Conservation (phyloP, 2,888 invertebrate species). For the Synanthedon vespiformis region DNA sequence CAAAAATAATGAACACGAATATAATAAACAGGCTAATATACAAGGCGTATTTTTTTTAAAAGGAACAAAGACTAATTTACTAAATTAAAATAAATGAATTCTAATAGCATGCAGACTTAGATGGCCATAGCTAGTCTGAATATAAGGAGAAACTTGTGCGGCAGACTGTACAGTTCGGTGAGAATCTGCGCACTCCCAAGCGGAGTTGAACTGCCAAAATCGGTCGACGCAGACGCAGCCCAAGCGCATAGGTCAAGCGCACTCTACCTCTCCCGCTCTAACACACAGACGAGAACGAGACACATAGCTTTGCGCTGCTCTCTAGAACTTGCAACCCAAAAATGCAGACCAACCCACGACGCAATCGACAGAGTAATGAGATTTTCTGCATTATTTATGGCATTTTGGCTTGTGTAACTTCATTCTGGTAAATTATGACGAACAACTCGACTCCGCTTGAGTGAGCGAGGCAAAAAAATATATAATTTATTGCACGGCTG, state of each 20-base stretch:
- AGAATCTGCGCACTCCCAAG: conserved; percentile 16
- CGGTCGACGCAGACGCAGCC: conserved; percentile 19
- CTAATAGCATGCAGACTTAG: too few relatives aligned
- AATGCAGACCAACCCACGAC: conserved; percentile 39
- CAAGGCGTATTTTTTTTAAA: too few relatives aligned
- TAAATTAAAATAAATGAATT: too few relatives aligned
- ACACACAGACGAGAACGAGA: conserved; percentile 17
- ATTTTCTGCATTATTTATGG: conserved; percentile 12
- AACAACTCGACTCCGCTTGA: not conserved
- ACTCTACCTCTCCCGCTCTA: conserved; percentile 25
- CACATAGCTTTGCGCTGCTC: conserved; percentile 15
- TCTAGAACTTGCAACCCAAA: conserved; percentile 34
- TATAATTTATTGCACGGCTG: too few relatives aligned
- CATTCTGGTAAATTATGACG: not conserved
- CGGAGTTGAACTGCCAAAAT: conserved; percentile 36
- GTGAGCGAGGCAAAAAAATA: too few relatives aligned
- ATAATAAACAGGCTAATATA: too few relatives aligned
- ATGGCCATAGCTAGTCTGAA: too few relatives aligned
- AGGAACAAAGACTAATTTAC: too few relatives aligned
- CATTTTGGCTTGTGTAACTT: conserved; percentile 9
- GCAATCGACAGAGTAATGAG: conserved; percentile 26
- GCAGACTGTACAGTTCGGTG: not conserved
- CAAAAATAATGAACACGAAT: too few relatives aligned
- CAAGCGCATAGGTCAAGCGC: conserved; percentile 52
- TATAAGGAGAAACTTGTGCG: not conserved